These are phyloP conservation scores for Cuculus canorus DNA, from an alignment of 2,797 vertebrate species.

Conservation along the genomic window DNA sequence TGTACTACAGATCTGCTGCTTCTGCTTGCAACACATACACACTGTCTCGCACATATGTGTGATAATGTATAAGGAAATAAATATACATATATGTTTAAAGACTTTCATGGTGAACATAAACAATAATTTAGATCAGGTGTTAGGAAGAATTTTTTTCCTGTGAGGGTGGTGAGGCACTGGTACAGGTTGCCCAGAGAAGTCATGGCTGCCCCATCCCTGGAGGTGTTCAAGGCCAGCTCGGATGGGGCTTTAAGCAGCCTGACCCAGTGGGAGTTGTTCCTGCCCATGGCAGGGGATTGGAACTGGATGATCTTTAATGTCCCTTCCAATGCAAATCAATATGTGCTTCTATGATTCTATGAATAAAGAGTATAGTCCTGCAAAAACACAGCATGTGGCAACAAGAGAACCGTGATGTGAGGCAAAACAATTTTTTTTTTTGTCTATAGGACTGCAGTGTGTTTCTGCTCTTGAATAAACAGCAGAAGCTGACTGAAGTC, in stretches of 20 bases:
- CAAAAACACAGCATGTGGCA: not conserved
- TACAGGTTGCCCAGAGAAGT: too few relatives aligned
- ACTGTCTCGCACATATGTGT: fast-evolving
- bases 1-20: not conserved
- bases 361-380: not conserved
- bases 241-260: too few relatives aligned
- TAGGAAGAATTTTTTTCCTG: too few relatives aligned
- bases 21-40: not conserved
- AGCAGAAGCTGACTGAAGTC: not conserved
- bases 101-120: not conserved
- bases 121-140: too few relatives aligned
- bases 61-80: not conserved
- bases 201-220: too few relatives aligned
- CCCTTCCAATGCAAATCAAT: too few relatives aligned
- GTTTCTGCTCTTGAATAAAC: not conserved
- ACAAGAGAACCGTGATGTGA: not conserved
- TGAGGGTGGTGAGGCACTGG: too few relatives aligned
- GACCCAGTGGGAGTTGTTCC: too few relatives aligned
- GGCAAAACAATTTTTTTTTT: not conserved
- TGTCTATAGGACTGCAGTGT: not conserved
- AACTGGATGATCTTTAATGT: too few relatives aligned
- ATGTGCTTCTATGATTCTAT: too few relatives aligned
- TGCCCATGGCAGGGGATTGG: too few relatives aligned
- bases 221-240: too few relatives aligned
- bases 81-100: not conserved